Evolutionary conservation across 2,797 vertebrate species (phyloP).

Genomic region (Sebastes minor): DNA sequence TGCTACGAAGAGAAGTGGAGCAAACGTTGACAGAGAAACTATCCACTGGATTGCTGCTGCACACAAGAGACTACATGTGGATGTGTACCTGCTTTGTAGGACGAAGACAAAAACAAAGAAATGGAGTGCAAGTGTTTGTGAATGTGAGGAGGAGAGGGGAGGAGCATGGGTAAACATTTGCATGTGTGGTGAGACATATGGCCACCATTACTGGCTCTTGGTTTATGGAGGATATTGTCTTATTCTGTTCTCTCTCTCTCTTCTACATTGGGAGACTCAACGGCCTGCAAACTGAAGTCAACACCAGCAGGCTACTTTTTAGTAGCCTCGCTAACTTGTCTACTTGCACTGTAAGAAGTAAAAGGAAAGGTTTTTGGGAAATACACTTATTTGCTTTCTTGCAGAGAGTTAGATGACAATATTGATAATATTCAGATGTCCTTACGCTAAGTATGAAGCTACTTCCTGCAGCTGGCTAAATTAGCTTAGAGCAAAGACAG

Average conservation of each 20-base stretch:
- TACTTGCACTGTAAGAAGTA: not conserved
- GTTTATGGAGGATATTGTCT: slow-evolving; percentile 50
- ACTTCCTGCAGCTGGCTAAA: not conserved
- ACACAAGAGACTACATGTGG: not conserved
- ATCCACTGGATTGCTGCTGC: slow-evolving; percentile 1
- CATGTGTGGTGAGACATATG: slow-evolving; percentile 77
- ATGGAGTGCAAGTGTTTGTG: slow-evolving; percentile 22
- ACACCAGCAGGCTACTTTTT: not conserved
- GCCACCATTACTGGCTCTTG: slow-evolving; percentile 66
- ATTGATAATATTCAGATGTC: not conserved
- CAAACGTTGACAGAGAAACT: slow-evolving; percentile 21
- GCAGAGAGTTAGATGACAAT: not conserved
- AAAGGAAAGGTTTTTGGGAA: not conserved
- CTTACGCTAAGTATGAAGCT: not conserved
- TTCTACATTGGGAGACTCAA: not conserved
- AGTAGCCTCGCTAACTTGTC: not conserved
- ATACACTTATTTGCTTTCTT: not conserved
- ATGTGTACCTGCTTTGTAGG: slow-evolving; percentile 29
- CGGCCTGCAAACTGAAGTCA: not conserved
- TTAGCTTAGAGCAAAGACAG: not conserved
- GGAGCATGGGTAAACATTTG: slow-evolving; percentile 65
- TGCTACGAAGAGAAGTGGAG: slow-evolving; percentile 25
- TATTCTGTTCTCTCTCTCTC: slow-evolving; percentile 21
- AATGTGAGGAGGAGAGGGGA: slow-evolving; percentile 37
- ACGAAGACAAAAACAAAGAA: slow-evolving; percentile 33